phyloP scores from a whole-genome alignment of 2,113 vertebrate species.

The Actenoides lindsayi region DNA sequence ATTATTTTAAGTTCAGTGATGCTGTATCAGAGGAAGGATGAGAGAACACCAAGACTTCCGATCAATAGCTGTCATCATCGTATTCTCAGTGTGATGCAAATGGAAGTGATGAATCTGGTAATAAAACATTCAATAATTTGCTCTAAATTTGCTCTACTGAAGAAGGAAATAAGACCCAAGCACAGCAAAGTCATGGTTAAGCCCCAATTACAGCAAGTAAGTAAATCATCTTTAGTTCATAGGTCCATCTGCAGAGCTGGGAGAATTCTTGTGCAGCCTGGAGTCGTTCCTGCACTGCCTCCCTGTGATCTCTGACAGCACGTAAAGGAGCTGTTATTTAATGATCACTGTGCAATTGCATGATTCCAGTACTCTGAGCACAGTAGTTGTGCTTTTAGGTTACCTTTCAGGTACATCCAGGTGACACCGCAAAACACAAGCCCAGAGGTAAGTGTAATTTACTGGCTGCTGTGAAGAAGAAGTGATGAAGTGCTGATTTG shows the following conservation, averaged over 20 bases:
- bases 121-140: background rate
- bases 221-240: background rate
- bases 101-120: background rate
- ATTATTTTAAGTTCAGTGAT: background rate
- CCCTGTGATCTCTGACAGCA: background rate
- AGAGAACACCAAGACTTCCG: background rate
- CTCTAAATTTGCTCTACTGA: background rate
- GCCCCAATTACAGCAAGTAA: background rate
- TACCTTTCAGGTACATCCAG: background rate
- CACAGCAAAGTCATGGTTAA: background rate
- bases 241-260: background rate
- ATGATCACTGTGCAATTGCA: accelerated
- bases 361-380: background rate
- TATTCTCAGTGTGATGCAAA: background rate
- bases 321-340: background rate
- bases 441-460: background rate
- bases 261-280: background rate
- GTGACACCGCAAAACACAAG: background rate
- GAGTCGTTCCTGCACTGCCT: background rate
- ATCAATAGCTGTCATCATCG: background rate
- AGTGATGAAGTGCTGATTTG: background rate
- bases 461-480: background rate
- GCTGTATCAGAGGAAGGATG: background rate
- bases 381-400: background rate
- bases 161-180: background rate